phyloP scores from a whole-genome alignment of 2,888 invertebrate genomes.

The Erpobdella octoculata region DNA sequence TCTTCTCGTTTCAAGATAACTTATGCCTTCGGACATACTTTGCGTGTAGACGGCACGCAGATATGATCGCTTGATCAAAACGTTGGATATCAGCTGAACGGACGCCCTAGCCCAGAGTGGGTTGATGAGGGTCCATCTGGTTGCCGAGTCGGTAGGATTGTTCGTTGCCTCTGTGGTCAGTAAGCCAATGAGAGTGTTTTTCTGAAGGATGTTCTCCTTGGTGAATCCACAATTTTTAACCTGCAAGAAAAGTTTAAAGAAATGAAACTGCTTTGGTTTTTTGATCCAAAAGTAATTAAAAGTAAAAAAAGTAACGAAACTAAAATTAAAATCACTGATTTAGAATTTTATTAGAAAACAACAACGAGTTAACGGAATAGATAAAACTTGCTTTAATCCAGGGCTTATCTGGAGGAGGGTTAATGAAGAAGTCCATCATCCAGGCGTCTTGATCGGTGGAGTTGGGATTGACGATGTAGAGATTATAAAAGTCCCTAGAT shows the following conservation, averaged over 20 bases:
- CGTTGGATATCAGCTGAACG: constrained; percentile 33
- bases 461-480: constrained; percentile 26
- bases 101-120: constrained; percentile 34
- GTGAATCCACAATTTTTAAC: constrained; percentile 15
- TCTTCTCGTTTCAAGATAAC: constrained; percentile 34
- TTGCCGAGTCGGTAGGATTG: constrained; percentile 33
- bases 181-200: constrained; percentile 32
- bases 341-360: neutral
- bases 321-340: neutral
- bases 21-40: constrained; percentile 35
- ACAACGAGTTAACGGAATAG: neutral
- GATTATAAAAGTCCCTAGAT: constrained; percentile 31
- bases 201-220: constrained; percentile 28
- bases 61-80: constrained; percentile 31
- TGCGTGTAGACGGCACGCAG: constrained; percentile 26
- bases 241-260: neutral
- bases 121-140: constrained; percentile 35
- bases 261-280: neutral
- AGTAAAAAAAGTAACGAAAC: neutral
- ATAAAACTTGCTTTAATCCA: constrained; percentile 1
- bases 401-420: constrained; percentile 29
- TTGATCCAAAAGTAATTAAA: neutral
- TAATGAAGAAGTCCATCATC: constrained; percentile 35
- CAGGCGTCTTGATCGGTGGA: constrained; percentile 14
- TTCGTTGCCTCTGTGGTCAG: constrained; percentile 30